phyloP scores from a whole-genome alignment of 2,888 invertebrate species.

The Magallana nippona region DNA sequence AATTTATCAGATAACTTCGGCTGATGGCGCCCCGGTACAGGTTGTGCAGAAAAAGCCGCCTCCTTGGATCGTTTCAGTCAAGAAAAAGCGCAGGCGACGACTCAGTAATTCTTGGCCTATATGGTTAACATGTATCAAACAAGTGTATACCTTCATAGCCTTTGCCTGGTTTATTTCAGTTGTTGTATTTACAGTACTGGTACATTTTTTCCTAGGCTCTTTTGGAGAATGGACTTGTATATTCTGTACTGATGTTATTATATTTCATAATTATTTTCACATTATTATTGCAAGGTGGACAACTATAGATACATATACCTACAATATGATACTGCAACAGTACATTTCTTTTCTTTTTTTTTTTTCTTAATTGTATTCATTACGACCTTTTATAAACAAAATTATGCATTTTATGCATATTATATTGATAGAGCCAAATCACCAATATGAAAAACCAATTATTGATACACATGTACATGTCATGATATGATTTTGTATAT shows the following conservation, averaged over 20 bases:
- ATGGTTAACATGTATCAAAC: neutral
- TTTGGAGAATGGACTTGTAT: neutral
- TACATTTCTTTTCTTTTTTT: too few relatives aligned
- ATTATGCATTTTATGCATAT: neutral
- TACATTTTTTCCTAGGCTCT: neutral
- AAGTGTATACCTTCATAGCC: neutral
- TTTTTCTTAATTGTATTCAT: too few relatives aligned
- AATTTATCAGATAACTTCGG: constrained; percentile 15
- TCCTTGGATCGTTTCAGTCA: constrained; percentile 10
- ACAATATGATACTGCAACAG: too few relatives aligned
- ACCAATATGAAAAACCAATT: too few relatives aligned
- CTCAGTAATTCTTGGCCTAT: neutral
- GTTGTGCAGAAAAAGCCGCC: constrained; percentile 19
- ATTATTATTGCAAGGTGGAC: too few relatives aligned
- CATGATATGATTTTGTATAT: too few relatives aligned
- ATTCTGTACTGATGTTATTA: neutral
- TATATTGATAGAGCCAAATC: neutral
- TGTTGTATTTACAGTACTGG: constrained; percentile 7
- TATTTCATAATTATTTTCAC: too few relatives aligned
- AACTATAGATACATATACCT: too few relatives aligned
- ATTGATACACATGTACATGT: too few relatives aligned
- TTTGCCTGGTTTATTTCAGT: neutral
- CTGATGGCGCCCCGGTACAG: constrained; percentile 7
- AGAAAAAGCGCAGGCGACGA: constrained; percentile 8
- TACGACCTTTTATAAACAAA: neutral